Evolutionary conservation across 2,888 invertebrate species (phyloP).

Genomic region (Bimastos eiseni): DNA sequence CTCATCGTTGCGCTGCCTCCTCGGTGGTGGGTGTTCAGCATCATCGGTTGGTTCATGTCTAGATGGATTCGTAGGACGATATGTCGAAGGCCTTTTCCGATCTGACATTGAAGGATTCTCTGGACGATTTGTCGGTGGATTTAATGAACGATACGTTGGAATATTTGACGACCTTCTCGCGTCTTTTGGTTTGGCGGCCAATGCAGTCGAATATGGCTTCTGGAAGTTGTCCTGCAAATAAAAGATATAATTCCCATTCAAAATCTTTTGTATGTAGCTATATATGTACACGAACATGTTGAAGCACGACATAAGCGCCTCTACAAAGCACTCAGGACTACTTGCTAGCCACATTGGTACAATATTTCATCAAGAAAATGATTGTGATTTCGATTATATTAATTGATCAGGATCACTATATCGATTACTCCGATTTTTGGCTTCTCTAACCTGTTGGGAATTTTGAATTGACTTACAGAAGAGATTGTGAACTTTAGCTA

Average conservation of each 20-base stretch:
- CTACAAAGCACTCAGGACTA: too few species aligned
- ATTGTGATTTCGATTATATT: background rate
- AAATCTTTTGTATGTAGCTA: too few species aligned
- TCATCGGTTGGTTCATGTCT: background rate
- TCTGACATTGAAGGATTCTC: background rate
- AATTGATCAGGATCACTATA: background rate
- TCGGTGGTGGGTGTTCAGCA: background rate
- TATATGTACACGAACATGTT: too few species aligned
- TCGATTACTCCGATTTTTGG: background rate
- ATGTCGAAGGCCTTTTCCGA: background rate
- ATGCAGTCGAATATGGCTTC: background rate
- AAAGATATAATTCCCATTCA: background rate
- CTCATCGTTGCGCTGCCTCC: background rate
- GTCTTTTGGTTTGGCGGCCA: background rate
- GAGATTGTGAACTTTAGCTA: background rate
- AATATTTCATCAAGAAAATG: background rate
- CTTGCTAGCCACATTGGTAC: too few species aligned
- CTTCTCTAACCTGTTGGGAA: background rate
- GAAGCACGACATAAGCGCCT: too few species aligned
- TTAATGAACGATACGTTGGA: background rate
- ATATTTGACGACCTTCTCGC: background rate
- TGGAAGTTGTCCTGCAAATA: background rate
- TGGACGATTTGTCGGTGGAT: background rate
- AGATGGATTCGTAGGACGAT: background rate
- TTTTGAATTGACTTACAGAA: background rate